Evolutionary conservation across 35 echinoderm and acorn worm species (phyloP).

Genomic region (Patiria miniata): DNA sequence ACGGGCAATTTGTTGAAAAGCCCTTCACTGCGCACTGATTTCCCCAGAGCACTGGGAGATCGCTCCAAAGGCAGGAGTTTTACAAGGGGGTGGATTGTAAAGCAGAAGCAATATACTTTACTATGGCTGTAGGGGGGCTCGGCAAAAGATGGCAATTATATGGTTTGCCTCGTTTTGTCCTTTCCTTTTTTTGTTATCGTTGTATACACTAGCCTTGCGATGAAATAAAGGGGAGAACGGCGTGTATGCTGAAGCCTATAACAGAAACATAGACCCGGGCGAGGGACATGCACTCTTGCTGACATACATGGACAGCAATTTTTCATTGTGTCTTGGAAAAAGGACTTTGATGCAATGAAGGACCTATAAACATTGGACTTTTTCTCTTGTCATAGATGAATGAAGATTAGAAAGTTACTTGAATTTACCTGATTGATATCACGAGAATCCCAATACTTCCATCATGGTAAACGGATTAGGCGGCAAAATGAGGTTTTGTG

Average conservation of each 20-base stretch:
- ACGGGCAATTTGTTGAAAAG: slow-evolving; percentile 23
- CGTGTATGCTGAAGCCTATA: background rate
- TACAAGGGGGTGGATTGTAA: slow-evolving; percentile 27
- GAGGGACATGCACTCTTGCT: background rate
- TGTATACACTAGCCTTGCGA: slow-evolving; percentile 8
- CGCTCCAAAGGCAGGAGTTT: background rate
- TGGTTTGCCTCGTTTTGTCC: background rate
- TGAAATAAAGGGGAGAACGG: background rate
- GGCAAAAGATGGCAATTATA: slow-evolving; percentile 28
- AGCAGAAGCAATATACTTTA: slow-evolving; percentile 31
- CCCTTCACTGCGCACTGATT: slow-evolving; percentile 7
- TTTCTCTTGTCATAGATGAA: no score
- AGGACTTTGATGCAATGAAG: no score
- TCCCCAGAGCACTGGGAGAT: slow-evolving; percentile 5
- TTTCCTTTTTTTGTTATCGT: slow-evolving; percentile 6
- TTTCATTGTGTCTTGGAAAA: no score
- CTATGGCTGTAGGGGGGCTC: slow-evolving; percentile 29
- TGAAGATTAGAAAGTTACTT: no score
- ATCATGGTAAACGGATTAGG: no score
- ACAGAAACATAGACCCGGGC: background rate
- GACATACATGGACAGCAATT: background rate
- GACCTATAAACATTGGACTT: no score
- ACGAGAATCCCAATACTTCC: no score
- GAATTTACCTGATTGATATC: no score
- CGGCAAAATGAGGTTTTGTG: no score